phyloP scores from a whole-genome alignment of 2,888 invertebrate species.

The Drosophila trichaetosa region DNA sequence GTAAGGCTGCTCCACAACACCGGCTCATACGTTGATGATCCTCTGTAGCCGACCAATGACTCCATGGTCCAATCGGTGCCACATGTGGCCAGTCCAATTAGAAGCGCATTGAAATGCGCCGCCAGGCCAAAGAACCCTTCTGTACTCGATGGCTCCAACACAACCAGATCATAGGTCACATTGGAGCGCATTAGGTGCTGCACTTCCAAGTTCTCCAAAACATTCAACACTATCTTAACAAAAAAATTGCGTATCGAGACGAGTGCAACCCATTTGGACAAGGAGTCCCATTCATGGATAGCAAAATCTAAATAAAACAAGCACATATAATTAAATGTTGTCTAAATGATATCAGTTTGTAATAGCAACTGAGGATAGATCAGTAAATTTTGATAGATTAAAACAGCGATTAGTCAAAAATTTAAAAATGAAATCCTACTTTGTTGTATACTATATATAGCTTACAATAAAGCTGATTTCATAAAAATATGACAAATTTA shows the following conservation, averaged over 20 bases:
- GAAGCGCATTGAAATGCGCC: conserved; percentile 73
- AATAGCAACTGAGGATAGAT: neutral
- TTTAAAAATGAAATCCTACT: neutral
- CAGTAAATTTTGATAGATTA: neutral
- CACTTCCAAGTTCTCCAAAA: conserved; percentile 52
- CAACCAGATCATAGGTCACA: conserved; percentile 80
- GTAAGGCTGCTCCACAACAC: conserved; percentile 57
- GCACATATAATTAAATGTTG: neutral
- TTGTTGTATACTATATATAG: neutral
- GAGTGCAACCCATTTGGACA: conserved; percentile 19
- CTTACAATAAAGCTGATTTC: neutral
- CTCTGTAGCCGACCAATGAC: conserved; percentile 69
- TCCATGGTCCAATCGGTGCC: conserved; percentile 72
- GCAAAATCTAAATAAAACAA: neutral
- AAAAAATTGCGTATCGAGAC: conserved; percentile 23
- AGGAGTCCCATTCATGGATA: rapidly evolving
- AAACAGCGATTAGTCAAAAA: neutral
- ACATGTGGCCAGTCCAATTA: conserved; percentile 73
- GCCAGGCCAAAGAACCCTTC: conserved; percentile 82
- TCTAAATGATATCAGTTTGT: neutral
- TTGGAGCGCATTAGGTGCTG: conserved; percentile 72
- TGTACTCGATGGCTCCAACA: conserved; percentile 78
- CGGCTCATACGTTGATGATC: conserved; percentile 75
- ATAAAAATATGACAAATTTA: neutral
- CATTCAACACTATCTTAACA: conserved; percentile 30